These are phyloP conservation scores for Catostomus latipinnis DNA, from an alignment of 2,797 vertebrate genomes.

Conservation along the genomic window DNA sequence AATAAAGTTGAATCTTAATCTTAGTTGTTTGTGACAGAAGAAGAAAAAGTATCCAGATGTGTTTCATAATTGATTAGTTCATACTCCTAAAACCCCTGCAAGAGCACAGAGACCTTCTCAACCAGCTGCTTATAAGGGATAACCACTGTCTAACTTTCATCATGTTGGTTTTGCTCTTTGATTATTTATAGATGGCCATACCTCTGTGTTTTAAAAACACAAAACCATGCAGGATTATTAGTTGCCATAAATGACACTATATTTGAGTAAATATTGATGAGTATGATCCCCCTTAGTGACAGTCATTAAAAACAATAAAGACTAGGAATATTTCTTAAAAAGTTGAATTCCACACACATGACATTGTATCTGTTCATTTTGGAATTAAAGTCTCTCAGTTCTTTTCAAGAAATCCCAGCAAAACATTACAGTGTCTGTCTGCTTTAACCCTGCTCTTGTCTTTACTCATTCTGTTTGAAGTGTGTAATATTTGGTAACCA, in stretches of 20 bases:
- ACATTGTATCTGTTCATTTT: background rate
- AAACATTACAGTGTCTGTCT: background rate
- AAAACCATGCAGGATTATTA: background rate
- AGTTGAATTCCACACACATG: background rate
- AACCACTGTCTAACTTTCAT: background rate
- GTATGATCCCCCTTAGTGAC: background rate
- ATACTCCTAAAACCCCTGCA: background rate
- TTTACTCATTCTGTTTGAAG: background rate
- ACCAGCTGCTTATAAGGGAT: conserved; percentile 4
- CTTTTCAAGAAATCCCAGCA: background rate
- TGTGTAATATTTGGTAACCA: conserved; percentile 35
- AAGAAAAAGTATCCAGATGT: conserved; percentile 17
- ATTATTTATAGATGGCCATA: background rate
- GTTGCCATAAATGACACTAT: conserved; percentile 10
- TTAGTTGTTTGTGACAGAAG: too few species aligned
- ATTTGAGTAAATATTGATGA: conserved; percentile 5
- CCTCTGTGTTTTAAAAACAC: conserved; percentile 14
- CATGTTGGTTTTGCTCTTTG: background rate
- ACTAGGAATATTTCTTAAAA: background rate
- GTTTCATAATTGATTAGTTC: conserved; percentile 3
- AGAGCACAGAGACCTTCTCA: background rate
- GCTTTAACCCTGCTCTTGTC: background rate
- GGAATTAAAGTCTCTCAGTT: background rate
- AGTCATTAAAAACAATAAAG: background rate
- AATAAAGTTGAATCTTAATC: too few species aligned